Base-by-base conservation (phyloP, 1,140 invertebrate species). In the Drosophila micromelanica region DNA sequence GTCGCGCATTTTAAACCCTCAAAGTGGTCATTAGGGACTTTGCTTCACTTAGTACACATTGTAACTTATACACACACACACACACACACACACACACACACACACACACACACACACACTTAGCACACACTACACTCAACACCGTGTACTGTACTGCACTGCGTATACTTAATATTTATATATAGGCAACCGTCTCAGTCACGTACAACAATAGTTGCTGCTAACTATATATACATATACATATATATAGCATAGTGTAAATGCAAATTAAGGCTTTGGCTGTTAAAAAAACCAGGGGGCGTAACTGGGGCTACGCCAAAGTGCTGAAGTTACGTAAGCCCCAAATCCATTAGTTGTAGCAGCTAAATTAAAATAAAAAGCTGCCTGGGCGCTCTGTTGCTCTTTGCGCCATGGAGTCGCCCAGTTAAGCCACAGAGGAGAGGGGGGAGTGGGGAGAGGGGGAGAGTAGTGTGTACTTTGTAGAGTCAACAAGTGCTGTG, bases 1-100 rank as follows among this genome's bases (percentile, higher is more conserved):
- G 81, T 85, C 81, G 78, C 82, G 79, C 81, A 77, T 85, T 85
- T 85, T 86, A 85, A 85, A 81, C 81, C 81, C 81, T 85, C 81
- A 85, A 85, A 85, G 81, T 87, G 81, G 82, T 86, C 82, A 89
- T 89, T 86, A 86, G 82, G 76, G 82, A 86, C 82, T 78, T 79
- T 81, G 70, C 82, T 69, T 81, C 81, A 81, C 74, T 87, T 86
- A 74, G 72, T 67, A 64, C 76, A 76, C 59, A 76, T 76, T 75
- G 78, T 70, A 78, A 79, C 80, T 86, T 55, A 67, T 60, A 64
- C 55, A 65, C 48, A 11, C n/a, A n/a, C n/a, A n/a, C n/a, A n/a
- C n/a, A n/a, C n/a, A n/a, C n/a, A n/a, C n/a, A n/a, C n/a, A n/a
- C n/a, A n/a, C n/a, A n/a, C n/a, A n/a, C 38, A 13, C 46, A 38